Base-by-base conservation (phyloP, 1,140 invertebrate species). In the Lepeophtheirus salmonis region DNA sequence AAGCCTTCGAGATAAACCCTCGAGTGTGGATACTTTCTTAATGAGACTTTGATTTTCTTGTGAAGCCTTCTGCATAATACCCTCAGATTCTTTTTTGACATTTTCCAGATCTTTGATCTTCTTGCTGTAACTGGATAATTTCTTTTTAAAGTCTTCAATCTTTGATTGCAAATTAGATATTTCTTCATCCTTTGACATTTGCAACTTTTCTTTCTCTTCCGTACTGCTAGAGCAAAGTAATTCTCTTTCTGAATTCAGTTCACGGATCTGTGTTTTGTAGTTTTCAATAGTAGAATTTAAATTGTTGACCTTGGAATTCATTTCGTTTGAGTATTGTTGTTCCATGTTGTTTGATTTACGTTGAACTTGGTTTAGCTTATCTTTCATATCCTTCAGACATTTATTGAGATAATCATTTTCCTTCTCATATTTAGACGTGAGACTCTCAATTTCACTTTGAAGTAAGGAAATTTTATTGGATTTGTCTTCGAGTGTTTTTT, bases 21-120 rank as follows among this genome's bases (percentile, higher is more conserved):
- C 49, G 24, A 61, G 50, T 16, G 22, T 53, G 16, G 60, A 1
- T 6, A 54, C 50, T 18, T 52, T 61, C 54, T 55, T 22, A n/a
- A 12, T 50, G 2, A 61, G 59, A 20, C 1, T 14, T 13, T 56
- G 18, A 14, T 53, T 54, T 24, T 52, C 59, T 26, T 61, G 18
- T 4, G n/a, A n/a, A 2, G 20, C 49, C 4, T 53, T 52, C 21
- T 52, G 18, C 1, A 61, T 18, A 6, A 4, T 55, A 55, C 3
- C 14, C 12, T 55, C 22, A 16, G 53, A 6, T 21, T 55, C 22
- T 25, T 22, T 55, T 55, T 55, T 18, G 16, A 6, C 10, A 55
- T n/a, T 41, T n/a, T 41, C 30, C 30, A 41, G n/a, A n/a, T 41
- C 30, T n/a, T 41, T 41, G 6, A 41, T 41, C n/a, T 41, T 41